Evolutionary conservation across 2,888 invertebrate species (phyloP).

Genomic region (Thereva nobilitata): DNA sequence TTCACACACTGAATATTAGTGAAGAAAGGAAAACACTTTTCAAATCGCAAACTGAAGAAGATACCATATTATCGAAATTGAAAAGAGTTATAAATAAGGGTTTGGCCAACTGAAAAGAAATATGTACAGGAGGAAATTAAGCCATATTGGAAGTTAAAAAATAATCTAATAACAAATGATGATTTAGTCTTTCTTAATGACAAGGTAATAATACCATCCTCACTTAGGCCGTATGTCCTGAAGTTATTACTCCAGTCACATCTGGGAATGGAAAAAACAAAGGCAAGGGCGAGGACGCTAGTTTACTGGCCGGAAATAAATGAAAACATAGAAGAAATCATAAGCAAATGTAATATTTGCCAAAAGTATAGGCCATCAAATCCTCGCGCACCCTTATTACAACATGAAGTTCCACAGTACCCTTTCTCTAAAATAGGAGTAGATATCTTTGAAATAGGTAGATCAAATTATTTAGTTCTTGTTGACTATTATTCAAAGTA

Average conservation of each 20-base stretch:
- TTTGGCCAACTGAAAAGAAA: not conserved
- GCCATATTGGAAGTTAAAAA: conserved; percentile 1
- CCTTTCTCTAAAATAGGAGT: conserved; percentile 43
- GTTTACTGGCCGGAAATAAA: conserved; percentile 27
- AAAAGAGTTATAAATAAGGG: not conserved
- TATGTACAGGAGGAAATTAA: not conserved
- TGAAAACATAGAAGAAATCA: conserved; percentile 19
- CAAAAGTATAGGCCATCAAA: conserved; percentile 19
- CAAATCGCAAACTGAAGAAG: conserved; percentile 22
- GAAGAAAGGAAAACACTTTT: too few species aligned
- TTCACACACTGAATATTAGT: too few species aligned
- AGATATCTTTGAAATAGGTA: conserved; percentile 43
- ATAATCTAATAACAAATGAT: not conserved
- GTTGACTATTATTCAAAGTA: conserved; percentile 43
- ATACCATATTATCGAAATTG: conserved; percentile 1
- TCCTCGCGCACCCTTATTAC: not conserved
- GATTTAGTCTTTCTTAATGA: not conserved
- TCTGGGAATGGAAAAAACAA: conserved; percentile 30
- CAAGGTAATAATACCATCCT: not conserved
- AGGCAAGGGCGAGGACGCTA: conserved; percentile 8
- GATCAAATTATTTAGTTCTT: conserved; percentile 42
- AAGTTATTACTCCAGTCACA: conserved; percentile 14
- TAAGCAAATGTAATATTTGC: conserved; percentile 21
- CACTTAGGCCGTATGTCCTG: not conserved
- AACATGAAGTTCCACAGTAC: conserved; percentile 8